phyloP scores from a whole-genome alignment of 2,888 invertebrate genomes.

The Drosophila yooni region DNA sequence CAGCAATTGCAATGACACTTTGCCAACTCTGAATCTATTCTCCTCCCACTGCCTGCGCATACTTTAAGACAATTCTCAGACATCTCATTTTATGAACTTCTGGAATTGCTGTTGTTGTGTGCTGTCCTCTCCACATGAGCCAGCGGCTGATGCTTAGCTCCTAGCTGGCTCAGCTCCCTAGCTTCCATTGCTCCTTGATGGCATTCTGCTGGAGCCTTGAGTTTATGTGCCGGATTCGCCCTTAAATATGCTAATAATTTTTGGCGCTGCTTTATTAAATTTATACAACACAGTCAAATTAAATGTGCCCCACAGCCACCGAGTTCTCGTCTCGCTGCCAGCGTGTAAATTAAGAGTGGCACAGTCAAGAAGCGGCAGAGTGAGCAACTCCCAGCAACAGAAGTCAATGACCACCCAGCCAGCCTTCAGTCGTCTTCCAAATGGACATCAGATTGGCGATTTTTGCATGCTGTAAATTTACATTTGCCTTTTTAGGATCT shows the following conservation, averaged over 20 bases:
- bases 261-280: constrained; percentile 73
- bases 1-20: constrained; percentile 38
- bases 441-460: constrained; percentile 37
- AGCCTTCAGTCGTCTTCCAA: constrained; percentile 14
- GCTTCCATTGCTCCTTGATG: constrained; percentile 29
- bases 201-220: constrained; percentile 24
- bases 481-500: constrained; percentile 51
- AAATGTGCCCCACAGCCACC: constrained; percentile 39
- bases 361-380: not conserved
- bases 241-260: constrained; percentile 77
- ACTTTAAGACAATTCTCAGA: constrained; percentile 55
- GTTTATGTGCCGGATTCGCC: constrained; percentile 51
- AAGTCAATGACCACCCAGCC: constrained; percentile 26
- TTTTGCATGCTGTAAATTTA: constrained; percentile 36
- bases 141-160: constrained; percentile 34
- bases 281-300: constrained; percentile 67
- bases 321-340: constrained; percentile 59
- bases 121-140: constrained; percentile 38
- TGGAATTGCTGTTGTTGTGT: constrained; percentile 14
- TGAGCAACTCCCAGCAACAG: constrained; percentile 14
- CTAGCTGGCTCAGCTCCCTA: constrained; percentile 4
- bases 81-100: constrained; percentile 53
- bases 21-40: constrained; percentile 41
- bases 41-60: constrained; percentile 22
- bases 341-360: constrained; percentile 65